Base-by-base conservation (phyloP, 2,888 invertebrate species). In the Steinernema carpocapsae region DNA sequence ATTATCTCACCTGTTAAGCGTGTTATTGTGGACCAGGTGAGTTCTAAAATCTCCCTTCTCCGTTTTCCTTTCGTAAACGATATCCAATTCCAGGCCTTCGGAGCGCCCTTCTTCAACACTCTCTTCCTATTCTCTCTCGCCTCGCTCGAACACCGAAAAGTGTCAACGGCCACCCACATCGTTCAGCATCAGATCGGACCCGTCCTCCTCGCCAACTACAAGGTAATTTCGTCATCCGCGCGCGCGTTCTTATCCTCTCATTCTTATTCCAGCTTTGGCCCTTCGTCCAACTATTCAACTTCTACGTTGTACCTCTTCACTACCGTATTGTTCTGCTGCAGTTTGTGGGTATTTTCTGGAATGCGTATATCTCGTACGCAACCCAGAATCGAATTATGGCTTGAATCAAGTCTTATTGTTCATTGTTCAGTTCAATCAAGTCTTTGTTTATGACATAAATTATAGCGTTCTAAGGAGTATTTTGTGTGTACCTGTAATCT, bases 11-110 rank as follows among this genome's bases (percentile, higher is more conserved):
- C 83, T 0, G 72, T 83, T 7, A 80, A 79, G 24, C 70, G 79
- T 46, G 75, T 84, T 26, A 2, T 76, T 0, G 64, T 80, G n/a
- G 84, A 84, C 79, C 84, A 84, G 78, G 80, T 64, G 29, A 26
- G 24, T 4, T 2, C 22, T 24, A 6, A n/a, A n/a, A n/a, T n/a
- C n/a, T n/a, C n/a, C n/a, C n/a, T n/a, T n/a, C n/a, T n/a, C n/a
- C 43, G 14, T 43, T 14, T 43, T 43, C 43, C 43, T n/a, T n/a
- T n/a, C n/a, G n/a, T n/a, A n/a, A n/a, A n/a, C n/a, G n/a, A n/a
- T n/a, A n/a, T n/a, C n/a, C n/a, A n/a, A 48, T 26, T 64, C 37
- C 76, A 77, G 45, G 19, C 51, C 42, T 10, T 79, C 32, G 76
- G 72, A 26, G 79, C 79, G 12, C 79, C 79, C 12, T n/a, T 80